Evolutionary conservation across 2,888 invertebrate species (phyloP), one percentile per base, ranked within the genome.

Genomic region (Blastobasis lacticolella): DNA sequence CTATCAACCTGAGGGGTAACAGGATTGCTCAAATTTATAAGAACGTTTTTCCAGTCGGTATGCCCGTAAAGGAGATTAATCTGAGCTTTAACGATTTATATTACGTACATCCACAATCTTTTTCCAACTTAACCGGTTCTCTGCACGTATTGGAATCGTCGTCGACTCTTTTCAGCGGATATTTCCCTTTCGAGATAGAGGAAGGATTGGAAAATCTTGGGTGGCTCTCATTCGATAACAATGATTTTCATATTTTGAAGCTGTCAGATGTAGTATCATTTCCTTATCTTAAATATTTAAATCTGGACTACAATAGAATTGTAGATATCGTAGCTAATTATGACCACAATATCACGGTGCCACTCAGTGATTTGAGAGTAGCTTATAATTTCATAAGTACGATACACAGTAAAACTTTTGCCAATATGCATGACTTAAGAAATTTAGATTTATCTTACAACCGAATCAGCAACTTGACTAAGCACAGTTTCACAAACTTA

Each of bases 71-170:
- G 68, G 97, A 97, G 81, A 91, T 98, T 59, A 95, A 95, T 81
- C 86, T 98, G 60, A 97, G 97, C 73, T 96, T 97, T 81, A 98
- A 98, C 80, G 94, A 95, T 69, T 90, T 98, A 58, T 92, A 93
- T 64, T 93, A 94, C 68, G 91, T 97, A 61, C 94, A 95, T 71
- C 91, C 92, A 37, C 91, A 94, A 69, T 93, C 95, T 10, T 95
- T 97, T 73, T 90, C 90, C 54, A 94, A 94, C 64, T 89, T 96
- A 54, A 92, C 93, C 41, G 90, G 91, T 50, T 92, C 92, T 36
- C 82, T 97, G 49, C 94, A 95, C 76, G 94, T 94, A 56, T 83
- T 97, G 43, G 97, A 97, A 77, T 90, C 96, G 50, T 96, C 96
- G 57, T 95, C 95, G 66, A 94, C 95, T 36, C 92, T 96, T 47